Evolutionary conservation across 2,113 vertebrate genomes (phyloP).

Genomic region (Mirza zaza): DNA sequence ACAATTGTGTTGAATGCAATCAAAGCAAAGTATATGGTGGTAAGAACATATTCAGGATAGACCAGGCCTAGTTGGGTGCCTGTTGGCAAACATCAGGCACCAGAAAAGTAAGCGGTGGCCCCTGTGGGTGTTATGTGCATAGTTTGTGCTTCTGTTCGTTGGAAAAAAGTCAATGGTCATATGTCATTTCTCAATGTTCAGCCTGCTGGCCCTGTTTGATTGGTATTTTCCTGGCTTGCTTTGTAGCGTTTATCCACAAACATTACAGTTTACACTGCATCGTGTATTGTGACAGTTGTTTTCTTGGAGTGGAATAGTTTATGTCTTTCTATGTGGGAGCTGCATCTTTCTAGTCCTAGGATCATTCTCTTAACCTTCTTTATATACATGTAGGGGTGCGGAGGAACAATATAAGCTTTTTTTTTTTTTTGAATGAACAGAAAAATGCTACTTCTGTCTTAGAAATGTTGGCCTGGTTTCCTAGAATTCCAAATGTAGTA

Average conservation of each 20-base stretch:
- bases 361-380: neutral
- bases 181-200: neutral
- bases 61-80: neutral
- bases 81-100: neutral
- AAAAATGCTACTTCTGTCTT: neutral
- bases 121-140: neutral
- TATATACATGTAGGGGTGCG: neutral
- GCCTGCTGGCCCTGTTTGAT: neutral
- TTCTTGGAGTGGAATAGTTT: neutral
- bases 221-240: neutral
- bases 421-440: neutral
- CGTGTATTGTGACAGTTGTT: neutral
- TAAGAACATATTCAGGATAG: neutral
- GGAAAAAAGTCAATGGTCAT: neutral
- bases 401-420: neutral
- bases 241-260: neutral
- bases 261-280: too few relatives aligned
- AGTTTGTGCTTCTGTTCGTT: neutral
- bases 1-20: neutral
- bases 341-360: neutral
- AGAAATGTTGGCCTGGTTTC: neutral
- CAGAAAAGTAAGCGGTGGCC: neutral
- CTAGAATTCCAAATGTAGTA: neutral
- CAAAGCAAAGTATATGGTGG: neutral
- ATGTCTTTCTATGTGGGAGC: neutral